These are phyloP conservation scores for Orcinus orca DNA, from an alignment of 2,113 vertebrate genomes.

Conservation along the genomic window DNA sequence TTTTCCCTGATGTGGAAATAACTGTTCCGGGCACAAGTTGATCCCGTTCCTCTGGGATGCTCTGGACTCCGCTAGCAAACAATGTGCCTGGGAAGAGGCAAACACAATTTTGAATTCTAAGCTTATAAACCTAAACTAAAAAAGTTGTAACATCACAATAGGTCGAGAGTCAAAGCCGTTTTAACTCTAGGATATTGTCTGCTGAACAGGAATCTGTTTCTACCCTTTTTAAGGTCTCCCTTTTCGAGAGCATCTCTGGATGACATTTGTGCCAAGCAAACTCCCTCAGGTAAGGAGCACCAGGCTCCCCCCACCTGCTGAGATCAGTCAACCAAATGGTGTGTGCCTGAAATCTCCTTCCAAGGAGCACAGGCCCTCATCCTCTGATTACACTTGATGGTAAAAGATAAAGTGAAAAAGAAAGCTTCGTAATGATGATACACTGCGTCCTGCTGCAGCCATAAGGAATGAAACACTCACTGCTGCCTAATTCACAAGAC, in stretches of 20 bases:
- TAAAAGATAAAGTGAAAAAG: constrained; percentile 58
- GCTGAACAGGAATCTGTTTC: background rate
- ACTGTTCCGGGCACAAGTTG: background rate
- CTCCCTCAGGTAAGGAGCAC: background rate
- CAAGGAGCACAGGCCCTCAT: constrained; percentile 17
- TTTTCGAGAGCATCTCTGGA: constrained; percentile 9
- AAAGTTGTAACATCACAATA: background rate
- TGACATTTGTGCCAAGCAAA: background rate
- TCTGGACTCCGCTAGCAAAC: background rate
- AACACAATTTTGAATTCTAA: background rate
- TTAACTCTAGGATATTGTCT: background rate
- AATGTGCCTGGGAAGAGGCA: background rate
- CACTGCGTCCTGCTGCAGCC: constrained; percentile 51
- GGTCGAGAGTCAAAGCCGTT: background rate
- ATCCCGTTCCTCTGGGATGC: background rate
- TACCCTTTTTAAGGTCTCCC: background rate
- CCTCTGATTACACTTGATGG: constrained; percentile 64
- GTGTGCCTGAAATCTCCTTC: constrained; percentile 51
- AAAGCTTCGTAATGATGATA: constrained; percentile 62
- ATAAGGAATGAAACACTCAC: constrained; percentile 45
- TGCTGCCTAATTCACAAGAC: constrained; percentile 46
- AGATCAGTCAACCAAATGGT: constrained; percentile 43
- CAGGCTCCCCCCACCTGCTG: rapidly evolving
- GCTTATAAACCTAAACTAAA: background rate
- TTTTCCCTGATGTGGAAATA: background rate